Base-by-base conservation (phyloP, 2,888 invertebrate genomes). In the Hypena proboscidalis region DNA sequence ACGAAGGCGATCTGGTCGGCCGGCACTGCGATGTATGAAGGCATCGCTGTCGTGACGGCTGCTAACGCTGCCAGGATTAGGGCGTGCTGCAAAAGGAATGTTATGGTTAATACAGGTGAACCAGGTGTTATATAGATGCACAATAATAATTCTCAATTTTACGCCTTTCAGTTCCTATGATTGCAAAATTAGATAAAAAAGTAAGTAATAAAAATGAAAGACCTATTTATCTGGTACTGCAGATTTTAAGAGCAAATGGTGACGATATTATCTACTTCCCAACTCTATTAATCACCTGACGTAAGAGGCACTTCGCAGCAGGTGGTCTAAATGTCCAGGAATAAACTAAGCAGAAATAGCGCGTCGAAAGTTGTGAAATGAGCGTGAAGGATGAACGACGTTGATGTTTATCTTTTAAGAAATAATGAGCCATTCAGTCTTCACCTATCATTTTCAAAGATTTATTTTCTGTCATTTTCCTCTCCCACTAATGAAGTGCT, bases 11-110 rank as follows among this genome's bases (percentile, higher is more conserved):
- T 87, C 68, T 92, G 92, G 60, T 93, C 93, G 1, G 93, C 90
- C 0, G 93, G 93, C 10, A 93, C 92, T 9, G 93, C 93, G 51
- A 93, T 92, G 83, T 91, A 93, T 7, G 92, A 91, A 0, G 93
- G 92, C 66, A 90, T 89, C 9, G 91, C 93, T 29, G 77, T 46
- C 1, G 78, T 77, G 9, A 76, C 66, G 27, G 80, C 80, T 3
- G 74, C 70, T 13, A 83, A 26, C 21, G 82, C 62, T 14, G 78
- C 65, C 37, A 89, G 49, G 30, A 86, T 74, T 49, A 85, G 26
- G 19, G 78, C 48, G 42, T 80, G 69, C 90, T 90, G 86, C 36
- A 64, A 55, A 41, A 63, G 55, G 8, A 53, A 39, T 1, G 8
- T 4, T 8, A 11, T n/a, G 8, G 22, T 59, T 42, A 45, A 20